Evolutionary conservation across 2,113 vertebrate species (phyloP).

Genomic region (Stercorarius parasiticus): DNA sequence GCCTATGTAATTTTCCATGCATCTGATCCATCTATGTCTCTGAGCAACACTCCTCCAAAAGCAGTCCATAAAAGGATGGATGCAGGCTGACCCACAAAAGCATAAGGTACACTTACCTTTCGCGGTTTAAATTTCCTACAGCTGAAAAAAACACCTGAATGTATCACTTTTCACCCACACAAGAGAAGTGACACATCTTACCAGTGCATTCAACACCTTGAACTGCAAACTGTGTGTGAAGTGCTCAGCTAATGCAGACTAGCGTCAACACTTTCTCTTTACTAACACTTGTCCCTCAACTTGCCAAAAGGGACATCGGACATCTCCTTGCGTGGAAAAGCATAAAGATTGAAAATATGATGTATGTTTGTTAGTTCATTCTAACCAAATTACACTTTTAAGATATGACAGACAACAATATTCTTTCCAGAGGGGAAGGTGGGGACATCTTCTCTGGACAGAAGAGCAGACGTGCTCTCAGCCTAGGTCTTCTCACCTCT

Average conservation of each 20-base stretch:
- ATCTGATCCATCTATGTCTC: neutral
- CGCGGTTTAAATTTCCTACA: neutral
- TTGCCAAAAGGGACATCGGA: neutral
- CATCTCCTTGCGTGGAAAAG: neutral
- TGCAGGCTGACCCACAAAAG: neutral
- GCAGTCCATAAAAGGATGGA: neutral
- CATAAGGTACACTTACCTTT: neutral
- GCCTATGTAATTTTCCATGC: neutral
- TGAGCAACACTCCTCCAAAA: neutral
- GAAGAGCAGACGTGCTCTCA: neutral
- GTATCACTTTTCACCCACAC: neutral
- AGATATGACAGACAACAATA: neutral
- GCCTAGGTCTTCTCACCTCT: neutral
- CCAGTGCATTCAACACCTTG: neutral
- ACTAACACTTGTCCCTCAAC: neutral
- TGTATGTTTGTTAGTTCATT: neutral
- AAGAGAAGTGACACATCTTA: neutral
- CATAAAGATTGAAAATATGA: accelerated
- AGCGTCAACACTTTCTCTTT: neutral
- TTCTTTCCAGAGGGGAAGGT: neutral
- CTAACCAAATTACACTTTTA: neutral
- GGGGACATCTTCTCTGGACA: neutral
- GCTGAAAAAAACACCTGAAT: neutral
- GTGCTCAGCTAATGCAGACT: neutral
- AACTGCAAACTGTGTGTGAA: neutral